These are phyloP conservation scores for Torymus texanus DNA, from an alignment of 2,888 invertebrate species.

Conservation along the genomic window DNA sequence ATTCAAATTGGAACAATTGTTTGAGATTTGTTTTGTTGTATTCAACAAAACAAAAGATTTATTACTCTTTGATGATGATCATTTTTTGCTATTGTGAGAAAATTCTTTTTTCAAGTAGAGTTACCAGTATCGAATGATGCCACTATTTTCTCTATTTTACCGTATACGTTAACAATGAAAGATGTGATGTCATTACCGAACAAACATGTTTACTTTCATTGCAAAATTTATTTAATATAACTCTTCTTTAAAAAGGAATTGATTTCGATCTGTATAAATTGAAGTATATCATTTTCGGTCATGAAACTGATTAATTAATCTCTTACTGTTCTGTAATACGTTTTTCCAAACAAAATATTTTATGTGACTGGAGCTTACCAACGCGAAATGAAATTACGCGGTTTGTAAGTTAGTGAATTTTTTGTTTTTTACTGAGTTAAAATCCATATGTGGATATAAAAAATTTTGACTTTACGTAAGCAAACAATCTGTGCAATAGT, in stretches of 20 bases:
- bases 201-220: too few relatives aligned
- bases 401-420: constrained; percentile 13
- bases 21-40: too few relatives aligned
- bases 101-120: too few relatives aligned
- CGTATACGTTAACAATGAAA: too few relatives aligned
- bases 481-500: constrained; percentile 54
- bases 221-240: too few relatives aligned
- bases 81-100: too few relatives aligned
- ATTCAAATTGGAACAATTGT: too few relatives aligned
- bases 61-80: too few relatives aligned
- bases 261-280: constrained; percentile 21
- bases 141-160: too few relatives aligned
- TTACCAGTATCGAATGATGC: too few relatives aligned
- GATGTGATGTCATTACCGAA: too few relatives aligned
- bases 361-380: constrained; percentile 20
- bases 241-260: background rate
- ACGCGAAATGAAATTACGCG: constrained; percentile 39
- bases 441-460: constrained; percentile 35
- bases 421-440: constrained; percentile 49
- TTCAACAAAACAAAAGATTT: too few relatives aligned
- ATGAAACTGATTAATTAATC: constrained; percentile 36
- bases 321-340: constrained; percentile 21
- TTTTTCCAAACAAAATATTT: constrained; percentile 33
- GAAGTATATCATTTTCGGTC: background rate
- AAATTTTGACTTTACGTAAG: constrained; percentile 45